Evolutionary conservation across 2,888 invertebrate genomes (phyloP).

Genomic region (Parnassius smintheus): DNA sequence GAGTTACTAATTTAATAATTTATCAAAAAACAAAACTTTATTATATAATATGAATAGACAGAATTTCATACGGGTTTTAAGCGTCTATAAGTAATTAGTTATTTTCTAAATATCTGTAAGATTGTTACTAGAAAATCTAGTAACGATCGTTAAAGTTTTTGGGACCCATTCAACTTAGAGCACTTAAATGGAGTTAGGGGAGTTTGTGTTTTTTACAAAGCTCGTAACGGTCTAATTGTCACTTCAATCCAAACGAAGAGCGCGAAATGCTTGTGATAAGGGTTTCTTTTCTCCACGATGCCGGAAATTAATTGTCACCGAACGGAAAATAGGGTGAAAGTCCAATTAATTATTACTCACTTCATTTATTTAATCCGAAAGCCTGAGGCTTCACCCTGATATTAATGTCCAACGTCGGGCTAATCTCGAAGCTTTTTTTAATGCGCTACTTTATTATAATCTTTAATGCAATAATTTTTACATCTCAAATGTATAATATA

Average conservation of each 20-base stretch:
- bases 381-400: conserved; percentile 67
- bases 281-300: conserved; percentile 74
- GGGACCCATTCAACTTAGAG: conserved; percentile 22
- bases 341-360: conserved; percentile 81
- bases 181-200: conserved; percentile 28
- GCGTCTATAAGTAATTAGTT: too few relatives aligned
- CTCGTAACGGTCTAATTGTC: conserved; percentile 58
- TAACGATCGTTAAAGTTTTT: conserved; percentile 21
- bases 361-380: conserved; percentile 79
- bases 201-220: conserved; percentile 31
- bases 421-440: conserved; percentile 55
- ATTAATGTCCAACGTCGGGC: conserved; percentile 68
- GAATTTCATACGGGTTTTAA: too few relatives aligned
- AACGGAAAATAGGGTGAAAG: conserved; percentile 80
- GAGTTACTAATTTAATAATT: too few relatives aligned
- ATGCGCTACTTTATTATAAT: background rate
- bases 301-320: conserved; percentile 80
- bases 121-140: conserved; percentile 19
- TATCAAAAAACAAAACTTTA: too few relatives aligned
- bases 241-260: conserved; percentile 62
- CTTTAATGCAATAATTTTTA: background rate
- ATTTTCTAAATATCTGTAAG: conserved; percentile 3
- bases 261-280: conserved; percentile 74
- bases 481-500: background rate
- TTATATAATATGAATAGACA: too few relatives aligned